Conservation (phyloP, 2,888 invertebrate genomes). For the Synanthedon andrenaeformis region DNA sequence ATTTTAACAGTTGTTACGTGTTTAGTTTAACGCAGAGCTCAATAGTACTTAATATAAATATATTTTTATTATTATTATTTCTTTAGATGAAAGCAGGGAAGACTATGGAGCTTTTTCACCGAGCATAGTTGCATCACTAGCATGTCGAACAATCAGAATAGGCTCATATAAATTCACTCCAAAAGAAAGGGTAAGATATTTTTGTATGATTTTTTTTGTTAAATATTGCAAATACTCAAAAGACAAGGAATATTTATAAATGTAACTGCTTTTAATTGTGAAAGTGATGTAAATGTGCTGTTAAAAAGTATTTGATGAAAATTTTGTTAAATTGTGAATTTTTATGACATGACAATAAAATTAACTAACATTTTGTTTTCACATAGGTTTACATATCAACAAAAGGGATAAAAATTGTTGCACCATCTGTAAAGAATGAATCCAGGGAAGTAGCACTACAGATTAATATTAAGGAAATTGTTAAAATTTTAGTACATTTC, state of each 20-base stretch:
- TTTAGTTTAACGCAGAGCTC: no score
- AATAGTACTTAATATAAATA: no score
- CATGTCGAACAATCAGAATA: slow-evolving; percentile 84
- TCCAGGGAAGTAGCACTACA: slow-evolving; percentile 71
- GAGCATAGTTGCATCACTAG: slow-evolving; percentile 66
- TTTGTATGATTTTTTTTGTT: not conserved
- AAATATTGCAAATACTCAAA: no score
- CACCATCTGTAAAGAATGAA: slow-evolving; percentile 69
- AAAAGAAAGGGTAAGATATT: slow-evolving; percentile 72
- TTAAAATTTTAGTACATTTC: slow-evolving; percentile 83
- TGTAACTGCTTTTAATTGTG: no score
- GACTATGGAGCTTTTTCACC: slow-evolving; percentile 54
- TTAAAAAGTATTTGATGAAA: no score
- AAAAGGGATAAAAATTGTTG: slow-evolving; percentile 72
- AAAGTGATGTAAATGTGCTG: no score
- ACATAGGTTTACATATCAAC: slow-evolving; percentile 67
- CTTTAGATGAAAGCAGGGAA: slow-evolving; percentile 67
- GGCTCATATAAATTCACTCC: slow-evolving; percentile 87
- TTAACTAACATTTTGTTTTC: not conserved
- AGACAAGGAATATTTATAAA: no score
- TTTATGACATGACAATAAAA: no score
- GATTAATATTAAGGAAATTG: slow-evolving; percentile 77
- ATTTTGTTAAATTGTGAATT: no score
- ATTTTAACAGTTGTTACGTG: no score
- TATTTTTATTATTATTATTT: not conserved